Evolutionary conservation across 2,888 invertebrate species (phyloP).

Genomic region (Falcaria lacertinaria): DNA sequence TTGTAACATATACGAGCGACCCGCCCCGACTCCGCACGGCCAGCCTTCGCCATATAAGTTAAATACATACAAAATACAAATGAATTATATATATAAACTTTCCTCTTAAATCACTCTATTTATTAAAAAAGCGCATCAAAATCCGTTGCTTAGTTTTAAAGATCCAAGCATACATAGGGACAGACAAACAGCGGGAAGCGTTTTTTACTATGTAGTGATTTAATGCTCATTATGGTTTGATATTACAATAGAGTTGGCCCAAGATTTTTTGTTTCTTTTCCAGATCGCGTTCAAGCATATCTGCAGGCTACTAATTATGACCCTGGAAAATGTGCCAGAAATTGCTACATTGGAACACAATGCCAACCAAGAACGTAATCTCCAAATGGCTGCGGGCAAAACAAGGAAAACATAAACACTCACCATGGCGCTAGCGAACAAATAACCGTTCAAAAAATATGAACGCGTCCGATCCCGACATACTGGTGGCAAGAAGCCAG

Average conservation of each 20-base stretch:
- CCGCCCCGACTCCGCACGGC: too few relatives aligned
- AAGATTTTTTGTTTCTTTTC: slow-evolving; percentile 42
- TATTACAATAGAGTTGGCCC: not conserved
- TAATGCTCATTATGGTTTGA: too few relatives aligned
- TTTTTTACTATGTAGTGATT: too few relatives aligned
- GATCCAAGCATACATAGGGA: too few relatives aligned
- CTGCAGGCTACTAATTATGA: slow-evolving; percentile 45
- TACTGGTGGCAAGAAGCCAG: slow-evolving; percentile 70
- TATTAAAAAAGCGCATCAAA: too few relatives aligned
- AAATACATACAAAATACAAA: too few relatives aligned
- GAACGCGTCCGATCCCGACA: slow-evolving; percentile 62
- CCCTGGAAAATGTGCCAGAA: slow-evolving; percentile 61
- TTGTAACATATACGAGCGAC: too few relatives aligned
- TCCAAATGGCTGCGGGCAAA: slow-evolving; percentile 72
- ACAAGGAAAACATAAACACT: slow-evolving; percentile 72
- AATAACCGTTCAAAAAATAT: slow-evolving; percentile 67
- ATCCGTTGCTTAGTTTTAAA: too few relatives aligned
- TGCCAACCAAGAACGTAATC: slow-evolving; percentile 74
- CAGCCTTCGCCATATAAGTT: too few relatives aligned
- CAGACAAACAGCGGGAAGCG: too few relatives aligned
- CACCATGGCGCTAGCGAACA: slow-evolving; percentile 66
- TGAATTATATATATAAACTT: too few relatives aligned
- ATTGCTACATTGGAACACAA: slow-evolving; percentile 60
- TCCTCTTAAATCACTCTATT: too few relatives aligned
- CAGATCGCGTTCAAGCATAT: slow-evolving; percentile 46